Base-by-base conservation (phyloP, 2,113 vertebrate species). In the Corythornis madagascariensis region DNA sequence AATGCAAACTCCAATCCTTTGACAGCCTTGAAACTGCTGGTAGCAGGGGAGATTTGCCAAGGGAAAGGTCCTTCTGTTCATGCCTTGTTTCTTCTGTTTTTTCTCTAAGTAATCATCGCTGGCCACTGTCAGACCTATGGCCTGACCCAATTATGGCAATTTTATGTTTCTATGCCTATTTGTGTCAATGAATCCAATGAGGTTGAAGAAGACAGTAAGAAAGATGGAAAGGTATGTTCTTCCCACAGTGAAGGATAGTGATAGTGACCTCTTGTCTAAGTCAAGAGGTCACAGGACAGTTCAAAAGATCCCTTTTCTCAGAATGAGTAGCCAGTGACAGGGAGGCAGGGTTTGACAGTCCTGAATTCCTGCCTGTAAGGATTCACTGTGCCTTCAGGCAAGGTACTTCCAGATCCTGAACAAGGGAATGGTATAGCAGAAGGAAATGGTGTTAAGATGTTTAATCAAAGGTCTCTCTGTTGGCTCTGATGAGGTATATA, bases 91-190 rank as follows among this genome's bases (percentile, higher is more conserved):
- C 77, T 84, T 92, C 85, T 89, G 50, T 91, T 94, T 82, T 92
- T 92, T 76, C 85, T 81, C 43, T 83, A 43, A 84, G 90, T 69
- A 88, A 60, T 71, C 56, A 26, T 63, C 47, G 50, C 56, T 77
- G 82, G 72, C 72, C 64, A 24, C 69, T 52, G 31, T 61, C 56
- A 80, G 95, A 95, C 95, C 94, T 95, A 96, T 95, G 95, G 93
- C 95, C 95, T 96, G 88, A 93, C 90, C 83, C 88, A 96, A 81
- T 95, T 95, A 96, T 4, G 31, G 88, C 90, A 95, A 92, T 96
- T 95, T 95, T 64, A 80, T 77, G 72, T 92, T 90, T 96, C 95
- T 95, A 64, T 93, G 87, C 89, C 60, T 89, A 45, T 89, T 95
- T 95, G 95, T 96, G 87, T 89, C 87, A 71, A 91, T 89, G 86